These are phyloP conservation scores for Heliconius congener DNA, from an alignment of 1,140 invertebrate species.

Conservation along the genomic window DNA sequence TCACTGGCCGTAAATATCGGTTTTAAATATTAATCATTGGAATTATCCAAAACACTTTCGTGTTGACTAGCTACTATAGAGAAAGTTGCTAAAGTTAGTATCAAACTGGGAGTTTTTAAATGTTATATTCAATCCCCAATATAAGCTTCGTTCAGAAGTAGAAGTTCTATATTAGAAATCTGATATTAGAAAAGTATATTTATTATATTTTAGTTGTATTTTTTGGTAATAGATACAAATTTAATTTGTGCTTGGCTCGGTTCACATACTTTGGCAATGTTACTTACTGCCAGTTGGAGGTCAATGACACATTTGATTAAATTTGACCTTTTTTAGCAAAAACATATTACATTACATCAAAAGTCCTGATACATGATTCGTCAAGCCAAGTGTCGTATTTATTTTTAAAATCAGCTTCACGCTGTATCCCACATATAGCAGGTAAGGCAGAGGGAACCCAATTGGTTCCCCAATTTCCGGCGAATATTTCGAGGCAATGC, in stretches of 20 bases:
- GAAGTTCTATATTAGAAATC: not conserved
- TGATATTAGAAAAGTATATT: not conserved
- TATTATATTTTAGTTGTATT: not conserved
- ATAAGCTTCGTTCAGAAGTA: no score
- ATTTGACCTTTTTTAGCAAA: not conserved
- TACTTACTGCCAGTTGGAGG: not conserved
- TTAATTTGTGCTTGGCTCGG: not conserved
- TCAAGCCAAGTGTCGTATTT: not conserved
- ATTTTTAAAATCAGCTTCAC: not conserved
- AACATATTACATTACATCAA: not conserved
- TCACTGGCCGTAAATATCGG: slow-evolving; percentile 15
- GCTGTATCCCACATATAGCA: no score
- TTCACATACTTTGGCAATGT: not conserved
- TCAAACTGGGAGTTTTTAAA: not conserved
- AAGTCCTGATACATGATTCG: not conserved
- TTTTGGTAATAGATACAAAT: not conserved
- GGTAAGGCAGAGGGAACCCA: no score
- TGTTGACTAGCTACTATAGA: slow-evolving; percentile 20
- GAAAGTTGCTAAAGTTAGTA: not conserved
- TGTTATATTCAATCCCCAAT: not conserved
- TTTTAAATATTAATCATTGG: slow-evolving; percentile 13
- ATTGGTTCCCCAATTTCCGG: no score
- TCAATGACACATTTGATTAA: not conserved
- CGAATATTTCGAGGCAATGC: no score
- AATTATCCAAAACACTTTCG: slow-evolving; percentile 4